Evolutionary conservation across 2,888 invertebrate species (phyloP), one percentile per base, ranked within the genome.

Genomic region (Mythimna lalbum): DNA sequence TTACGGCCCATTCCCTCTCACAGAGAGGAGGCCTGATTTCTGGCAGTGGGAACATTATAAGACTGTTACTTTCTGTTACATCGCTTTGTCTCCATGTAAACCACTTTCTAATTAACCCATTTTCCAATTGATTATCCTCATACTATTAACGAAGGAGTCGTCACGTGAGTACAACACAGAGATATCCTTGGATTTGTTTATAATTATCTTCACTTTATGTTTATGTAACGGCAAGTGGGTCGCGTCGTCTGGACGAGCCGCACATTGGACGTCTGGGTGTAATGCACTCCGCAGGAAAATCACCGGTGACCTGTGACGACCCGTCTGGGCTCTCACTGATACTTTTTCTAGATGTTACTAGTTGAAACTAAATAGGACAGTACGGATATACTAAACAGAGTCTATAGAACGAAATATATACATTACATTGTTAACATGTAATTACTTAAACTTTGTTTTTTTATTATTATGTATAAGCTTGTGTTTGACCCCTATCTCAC

Each of bases 221-320:
- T 76, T 80, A 86, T 47, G 55, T 74, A 69, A 69, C 47, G 50
- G n/a, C 77, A 91, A 88, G 84, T 94, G 72, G 93, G 94, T 91
- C 94, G 91, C 68, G 73, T 76, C 84, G 95, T 95, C 95, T 95
- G 90, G 88, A 64, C 83, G 65, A 61, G 23, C 73, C 80, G 94
- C 73, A 93, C 94, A 94, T 94, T 93, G 94, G 57, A 86, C 93
- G 93, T 93, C 94, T 92, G 88, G 65, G 80, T 65, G 80, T 74
- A 89, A 87, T 86, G 88, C 86, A 88, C 88, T 84, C 82, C 65
- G 57, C 66, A 84, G 86, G 87, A 84, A 90, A 87, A 88, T 85
- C 80, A 87, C 87, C 78, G 82, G 63, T 19, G 74, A 73, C 74
- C 63, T 68, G 67, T 59, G 31, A 27, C 70, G 66, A 70, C 64